Base-by-base conservation (phyloP, 2,113 vertebrate species). In the Oryzias curvinotus region DNA sequence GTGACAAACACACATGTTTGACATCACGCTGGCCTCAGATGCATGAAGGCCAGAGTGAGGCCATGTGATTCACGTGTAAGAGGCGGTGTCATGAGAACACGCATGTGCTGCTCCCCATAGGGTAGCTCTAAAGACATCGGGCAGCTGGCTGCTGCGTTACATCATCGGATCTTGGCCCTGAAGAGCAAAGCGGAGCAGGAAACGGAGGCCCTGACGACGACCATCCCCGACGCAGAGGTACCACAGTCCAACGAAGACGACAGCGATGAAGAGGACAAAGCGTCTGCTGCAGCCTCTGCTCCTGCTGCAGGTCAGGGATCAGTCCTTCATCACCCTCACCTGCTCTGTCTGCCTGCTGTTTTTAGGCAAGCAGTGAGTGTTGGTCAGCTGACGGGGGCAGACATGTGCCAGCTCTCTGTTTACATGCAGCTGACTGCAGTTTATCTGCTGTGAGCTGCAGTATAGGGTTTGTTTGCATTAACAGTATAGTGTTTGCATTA, bases 121-220 rank as follows among this genome's bases (percentile, higher is more conserved):
- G 96, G 95, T 45, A 98, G 96, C 80, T 99, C 97, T 54, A 98
- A 99, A 90, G 97, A 99, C 69, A 92, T 96, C 0, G 97, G 97
- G 65, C 97, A 99, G 82, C 82, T 99, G 66, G 97, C 93, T 0
- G 96, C 96, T 0, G 96, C 97, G 0, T 86, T 99, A 64, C 97
- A 99, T 86, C 96, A 99, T 77, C 95, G 97, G 12, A 98, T 98
- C 87, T 82, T 98, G 77, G 96, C 96, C 43, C 85, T 98, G 65
- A 91, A 96, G 78, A 98, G 96, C 75, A 88, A 91, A 1, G 93
- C 89, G 12, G 97, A 99, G 14, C 97, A 96, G 69, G 97, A 98
- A 57, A 80, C 91, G 0, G 97, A 99, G 66, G 58, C 91, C 51
- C 94, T 92, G 55, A 57, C 53, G 0, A 77, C 87, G 57, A 83